These are phyloP conservation scores for Lytechinus variegatus DNA, from an alignment of 35 echinoderm and acorn worm species.

Conservation along the genomic window DNA sequence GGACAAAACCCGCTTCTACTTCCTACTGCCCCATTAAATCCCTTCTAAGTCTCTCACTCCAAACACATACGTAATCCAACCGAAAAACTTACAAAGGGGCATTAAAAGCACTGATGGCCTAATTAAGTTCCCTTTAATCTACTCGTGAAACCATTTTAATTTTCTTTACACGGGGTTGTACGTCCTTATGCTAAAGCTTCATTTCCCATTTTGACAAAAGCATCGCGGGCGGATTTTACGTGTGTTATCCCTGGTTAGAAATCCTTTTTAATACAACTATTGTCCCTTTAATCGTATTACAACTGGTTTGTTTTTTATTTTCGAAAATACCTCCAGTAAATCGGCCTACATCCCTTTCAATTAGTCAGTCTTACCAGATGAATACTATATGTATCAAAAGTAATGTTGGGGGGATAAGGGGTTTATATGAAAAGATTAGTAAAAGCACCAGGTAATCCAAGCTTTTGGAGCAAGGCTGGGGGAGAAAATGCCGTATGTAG, in stretches of 20 bases:
- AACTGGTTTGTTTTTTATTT: constrained; percentile 14
- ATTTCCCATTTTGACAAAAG: not conserved
- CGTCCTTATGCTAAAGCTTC: not conserved
- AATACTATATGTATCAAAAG: not conserved
- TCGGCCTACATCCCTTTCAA: not conserved
- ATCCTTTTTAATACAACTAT: not conserved
- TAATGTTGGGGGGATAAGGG: not conserved
- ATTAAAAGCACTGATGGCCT: not conserved
- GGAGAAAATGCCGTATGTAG: not conserved
- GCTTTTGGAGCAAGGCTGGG: not conserved
- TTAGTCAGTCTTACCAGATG: not conserved
- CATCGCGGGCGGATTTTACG: not conserved
- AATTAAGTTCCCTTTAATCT: not conserved
- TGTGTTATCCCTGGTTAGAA: not conserved
- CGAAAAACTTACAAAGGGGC: not conserved
- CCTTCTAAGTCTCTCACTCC: not conserved
- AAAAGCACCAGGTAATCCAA: not conserved
- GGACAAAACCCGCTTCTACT: too few relatives aligned
- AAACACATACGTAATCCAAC: not conserved
- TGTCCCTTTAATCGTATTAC: not conserved
- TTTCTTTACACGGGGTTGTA: not conserved
- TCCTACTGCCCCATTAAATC: too few relatives aligned
- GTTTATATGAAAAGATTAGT: not conserved
- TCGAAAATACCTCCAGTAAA: not conserved
- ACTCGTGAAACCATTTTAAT: not conserved